phyloP scores from a whole-genome alignment of 92 coral and sea anemone species.

The Epizoanthus ramosus region DNA sequence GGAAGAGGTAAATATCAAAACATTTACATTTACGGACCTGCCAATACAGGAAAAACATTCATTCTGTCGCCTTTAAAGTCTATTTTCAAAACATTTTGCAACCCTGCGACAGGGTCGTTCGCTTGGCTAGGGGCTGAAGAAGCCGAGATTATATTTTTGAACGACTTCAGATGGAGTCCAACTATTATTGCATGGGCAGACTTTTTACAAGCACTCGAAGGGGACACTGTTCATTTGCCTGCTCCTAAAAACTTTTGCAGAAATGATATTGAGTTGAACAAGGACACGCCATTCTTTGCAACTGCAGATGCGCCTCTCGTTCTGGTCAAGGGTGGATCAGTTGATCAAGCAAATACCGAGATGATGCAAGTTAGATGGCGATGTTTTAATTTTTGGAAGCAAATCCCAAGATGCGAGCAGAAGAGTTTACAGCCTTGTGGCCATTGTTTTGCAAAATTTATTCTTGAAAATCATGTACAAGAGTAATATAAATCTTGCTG shows the following conservation, averaged over 20 bases:
- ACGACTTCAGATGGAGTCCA: constrained; percentile 66
- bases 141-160: constrained; percentile 57
- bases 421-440: no score
- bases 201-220: constrained; percentile 58
- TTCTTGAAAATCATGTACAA: no score
- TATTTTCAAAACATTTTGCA: constrained; percentile 43
- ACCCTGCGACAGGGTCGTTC: constrained; percentile 56
- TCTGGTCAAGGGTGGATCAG: constrained; percentile 22
- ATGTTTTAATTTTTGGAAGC: no score
- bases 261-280: constrained; percentile 45
- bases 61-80: constrained; percentile 32
- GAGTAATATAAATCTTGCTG: no score
- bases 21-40: constrained; percentile 34
- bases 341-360: background rate
- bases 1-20: constrained; percentile 47
- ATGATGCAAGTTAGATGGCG: no score
- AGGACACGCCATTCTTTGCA: constrained; percentile 51
- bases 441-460: no score
- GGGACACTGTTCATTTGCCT: constrained; percentile 55
- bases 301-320: constrained; percentile 48
- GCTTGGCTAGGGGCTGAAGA: constrained; percentile 68
- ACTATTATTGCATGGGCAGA: constrained; percentile 64
- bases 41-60: constrained; percentile 50
- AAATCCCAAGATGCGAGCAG: no score
- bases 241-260: constrained; percentile 56